These are phyloP conservation scores for Chroicocephalus ridibundus DNA, from an alignment of 2,113 vertebrate genomes.

Conservation along the genomic window DNA sequence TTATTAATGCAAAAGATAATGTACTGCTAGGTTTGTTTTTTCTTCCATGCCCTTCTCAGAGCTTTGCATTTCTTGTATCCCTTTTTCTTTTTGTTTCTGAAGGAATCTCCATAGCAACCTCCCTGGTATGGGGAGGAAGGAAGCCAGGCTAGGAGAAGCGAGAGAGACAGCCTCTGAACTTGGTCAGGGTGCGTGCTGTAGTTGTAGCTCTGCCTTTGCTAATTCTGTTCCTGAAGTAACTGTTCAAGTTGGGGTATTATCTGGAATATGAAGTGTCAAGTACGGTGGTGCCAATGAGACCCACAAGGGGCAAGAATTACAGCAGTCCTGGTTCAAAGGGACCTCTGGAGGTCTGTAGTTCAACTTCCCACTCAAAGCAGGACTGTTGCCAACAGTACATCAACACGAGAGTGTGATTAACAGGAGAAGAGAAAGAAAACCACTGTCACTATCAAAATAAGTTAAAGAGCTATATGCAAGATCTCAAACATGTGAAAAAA, in stretches of 20 bases:
- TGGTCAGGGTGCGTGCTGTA: neutral
- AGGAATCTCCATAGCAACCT: conserved; percentile 49
- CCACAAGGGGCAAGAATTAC: neutral
- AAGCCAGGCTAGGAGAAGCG: neutral
- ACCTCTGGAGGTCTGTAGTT: neutral
- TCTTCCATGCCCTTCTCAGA: neutral
- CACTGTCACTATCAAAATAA: neutral
- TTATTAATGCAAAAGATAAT: neutral
- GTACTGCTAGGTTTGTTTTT: fast-evolving
- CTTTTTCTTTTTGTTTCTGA: neutral
- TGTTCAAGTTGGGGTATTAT: neutral
- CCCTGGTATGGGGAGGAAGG: neutral
- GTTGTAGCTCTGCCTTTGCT: neutral
- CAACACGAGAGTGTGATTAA: neutral
- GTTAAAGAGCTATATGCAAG: neutral
- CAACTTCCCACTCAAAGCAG: neutral
- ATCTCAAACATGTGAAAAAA: neutral
- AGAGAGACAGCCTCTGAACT: neutral
- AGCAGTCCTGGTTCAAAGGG: neutral
- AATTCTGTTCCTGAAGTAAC: neutral
- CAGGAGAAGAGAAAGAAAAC: neutral
- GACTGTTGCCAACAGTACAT: neutral
- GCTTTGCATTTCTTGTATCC: neutral
- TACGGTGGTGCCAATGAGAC: neutral
- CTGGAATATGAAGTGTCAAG: fast-evolving